A percentile compares a stretch with the other conserved stretches of the same genome.
phyloP scores from a whole-genome alignment of 2,797 vertebrate genomes.

The Sciurus vulgaris region DNA sequence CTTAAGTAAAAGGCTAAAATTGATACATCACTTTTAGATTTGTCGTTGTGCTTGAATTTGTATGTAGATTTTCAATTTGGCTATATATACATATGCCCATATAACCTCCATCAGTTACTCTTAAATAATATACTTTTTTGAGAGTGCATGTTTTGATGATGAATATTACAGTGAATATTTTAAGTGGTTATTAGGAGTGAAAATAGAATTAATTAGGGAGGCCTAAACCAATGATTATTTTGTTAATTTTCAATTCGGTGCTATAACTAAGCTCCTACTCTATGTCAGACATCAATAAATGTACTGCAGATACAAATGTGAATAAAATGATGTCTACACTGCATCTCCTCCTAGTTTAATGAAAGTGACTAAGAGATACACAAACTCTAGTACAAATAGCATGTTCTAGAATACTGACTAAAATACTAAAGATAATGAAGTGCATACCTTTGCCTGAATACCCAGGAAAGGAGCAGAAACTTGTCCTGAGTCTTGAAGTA shows the following conservation, averaged over 20 bases:
- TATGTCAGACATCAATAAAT: not conserved
- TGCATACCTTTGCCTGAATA: not conserved
- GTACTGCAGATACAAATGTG: not conserved
- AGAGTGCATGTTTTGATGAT: not conserved
- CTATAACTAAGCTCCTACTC: not conserved
- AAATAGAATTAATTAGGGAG: not conserved
- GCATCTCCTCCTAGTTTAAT: not conserved
- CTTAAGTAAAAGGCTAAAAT: not conserved
- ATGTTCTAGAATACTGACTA: not conserved
- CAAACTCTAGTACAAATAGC: not conserved
- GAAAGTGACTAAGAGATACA: not conserved
- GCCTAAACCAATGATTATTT: not conserved
- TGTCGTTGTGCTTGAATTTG: not conserved
- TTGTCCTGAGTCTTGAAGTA: not conserved
- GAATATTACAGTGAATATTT: not conserved
- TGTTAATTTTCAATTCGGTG: not conserved
- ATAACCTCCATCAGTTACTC: not conserved
- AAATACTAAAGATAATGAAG: not conserved
- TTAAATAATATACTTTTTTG: not conserved
- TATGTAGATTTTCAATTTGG: not conserved
- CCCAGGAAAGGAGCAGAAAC: not conserved
- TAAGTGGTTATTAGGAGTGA: not conserved
- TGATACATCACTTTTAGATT: not conserved
- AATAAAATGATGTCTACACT: not conserved
- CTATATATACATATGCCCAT: not conserved